These are phyloP conservation scores for Petrolisthes cinctipes DNA, from an alignment of 2,888 invertebrate species.

Conservation along the genomic window DNA sequence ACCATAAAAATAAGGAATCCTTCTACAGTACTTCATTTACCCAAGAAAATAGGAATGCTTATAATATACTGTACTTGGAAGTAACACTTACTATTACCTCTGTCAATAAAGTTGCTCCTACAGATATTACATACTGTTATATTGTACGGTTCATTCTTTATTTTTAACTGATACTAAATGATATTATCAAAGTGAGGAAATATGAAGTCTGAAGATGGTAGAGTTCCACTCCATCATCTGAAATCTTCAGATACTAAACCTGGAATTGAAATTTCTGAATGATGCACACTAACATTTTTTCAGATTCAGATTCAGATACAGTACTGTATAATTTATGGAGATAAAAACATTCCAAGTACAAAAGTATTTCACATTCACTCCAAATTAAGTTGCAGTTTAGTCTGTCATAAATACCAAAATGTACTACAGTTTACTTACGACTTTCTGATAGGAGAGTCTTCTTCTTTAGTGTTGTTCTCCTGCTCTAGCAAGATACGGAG, in stretches of 20 bases:
- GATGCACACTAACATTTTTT: background rate
- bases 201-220: too few species aligned
- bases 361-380: background rate
- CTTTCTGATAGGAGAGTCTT: conserved; percentile 82
- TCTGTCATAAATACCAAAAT: background rate
- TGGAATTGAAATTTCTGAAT: background rate
- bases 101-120: too few species aligned
- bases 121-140: too few species aligned
- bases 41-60: background rate
- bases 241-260: background rate
- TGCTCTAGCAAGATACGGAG: conserved; percentile 93
- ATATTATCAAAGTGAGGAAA: too few species aligned
- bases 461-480: conserved; percentile 77
- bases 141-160: too few species aligned
- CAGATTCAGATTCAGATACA: background rate
- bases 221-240: too few species aligned
- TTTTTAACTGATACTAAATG: too few species aligned
- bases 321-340: background rate
- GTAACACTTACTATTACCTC: too few species aligned
- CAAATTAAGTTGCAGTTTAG: background rate
- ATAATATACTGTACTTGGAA: too few species aligned
- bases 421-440: conserved; percentile 77
- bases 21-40: background rate
- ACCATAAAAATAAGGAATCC: background rate
- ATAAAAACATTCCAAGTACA: background rate